These are phyloP conservation scores for Emys orbicularis DNA, from an alignment of 2,797 vertebrate genomes.

Conservation along the genomic window DNA sequence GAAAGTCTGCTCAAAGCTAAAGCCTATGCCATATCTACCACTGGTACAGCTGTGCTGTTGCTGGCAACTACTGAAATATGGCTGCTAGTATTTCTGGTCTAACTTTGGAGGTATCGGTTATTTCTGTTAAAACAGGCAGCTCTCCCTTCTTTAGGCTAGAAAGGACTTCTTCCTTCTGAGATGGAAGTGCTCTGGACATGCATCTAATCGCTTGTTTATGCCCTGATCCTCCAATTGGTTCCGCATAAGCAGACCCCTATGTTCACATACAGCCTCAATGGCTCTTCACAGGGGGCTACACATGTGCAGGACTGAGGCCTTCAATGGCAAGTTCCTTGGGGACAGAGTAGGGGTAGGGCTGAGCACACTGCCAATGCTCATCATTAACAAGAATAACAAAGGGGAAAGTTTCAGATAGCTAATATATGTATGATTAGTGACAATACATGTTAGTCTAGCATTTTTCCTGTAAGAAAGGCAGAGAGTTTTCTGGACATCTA, in stretches of 20 bases:
- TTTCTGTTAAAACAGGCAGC: neutral
- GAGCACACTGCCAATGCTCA: neutral
- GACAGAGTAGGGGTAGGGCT: neutral
- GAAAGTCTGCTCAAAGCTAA: neutral
- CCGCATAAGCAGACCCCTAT: neutral
- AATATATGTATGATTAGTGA: neutral
- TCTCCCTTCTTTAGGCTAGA: neutral
- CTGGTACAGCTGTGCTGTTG: neutral
- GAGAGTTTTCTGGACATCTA: neutral
- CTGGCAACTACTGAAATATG: neutral
- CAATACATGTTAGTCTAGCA: neutral
- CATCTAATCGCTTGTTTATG: neutral
- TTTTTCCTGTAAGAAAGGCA: neutral
- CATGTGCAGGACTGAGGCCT: neutral
- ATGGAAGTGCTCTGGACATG: neutral
- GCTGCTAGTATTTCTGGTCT: neutral
- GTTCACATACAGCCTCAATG: neutral
- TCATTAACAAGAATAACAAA: neutral
- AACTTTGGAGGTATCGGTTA: neutral
- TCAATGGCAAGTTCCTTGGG: neutral
- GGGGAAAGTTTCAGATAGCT: neutral
- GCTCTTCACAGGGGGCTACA: neutral
- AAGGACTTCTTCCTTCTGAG: slow-evolving; percentile 6
- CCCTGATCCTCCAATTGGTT: neutral
- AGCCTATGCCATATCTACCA: neutral